Evolutionary conservation across 2,113 vertebrate genomes (phyloP).

Genomic region (Stegostoma tigrinum): DNA sequence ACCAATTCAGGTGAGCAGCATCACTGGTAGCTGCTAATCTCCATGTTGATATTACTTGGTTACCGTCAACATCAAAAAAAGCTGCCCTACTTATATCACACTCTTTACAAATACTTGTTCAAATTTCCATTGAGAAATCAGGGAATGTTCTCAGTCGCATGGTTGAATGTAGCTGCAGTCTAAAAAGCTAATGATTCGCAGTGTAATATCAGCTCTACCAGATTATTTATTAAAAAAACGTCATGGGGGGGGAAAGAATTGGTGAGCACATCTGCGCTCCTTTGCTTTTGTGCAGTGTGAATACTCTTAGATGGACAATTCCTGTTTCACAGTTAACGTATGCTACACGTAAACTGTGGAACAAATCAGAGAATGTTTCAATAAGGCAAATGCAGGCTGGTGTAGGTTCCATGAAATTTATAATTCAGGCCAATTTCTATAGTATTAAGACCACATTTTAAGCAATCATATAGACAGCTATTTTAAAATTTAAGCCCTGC

Average conservation of each 20-base stretch:
- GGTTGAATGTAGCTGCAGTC: not conserved
- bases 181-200: not conserved
- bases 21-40: not conserved
- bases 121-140: not conserved
- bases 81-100: not conserved
- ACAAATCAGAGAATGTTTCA: not conserved
- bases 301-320: not conserved
- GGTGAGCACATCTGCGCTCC: not conserved
- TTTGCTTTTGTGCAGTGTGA: not conserved
- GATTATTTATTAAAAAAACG: not conserved
- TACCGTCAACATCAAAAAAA: not conserved
- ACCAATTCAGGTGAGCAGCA: not conserved
- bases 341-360: not conserved
- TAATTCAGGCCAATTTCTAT: not conserved
- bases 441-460: not conserved
- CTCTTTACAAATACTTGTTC: not conserved
- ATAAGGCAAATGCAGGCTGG: not conserved
- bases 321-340: not conserved
- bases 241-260: not conserved
- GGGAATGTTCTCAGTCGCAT: not conserved
- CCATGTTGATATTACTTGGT: not conserved
- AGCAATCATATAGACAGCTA: not conserved
- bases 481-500: not conserved
- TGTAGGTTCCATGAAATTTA: not conserved
- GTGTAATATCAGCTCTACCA: not conserved